These are phyloP conservation scores for Hypocryptadius cinnamomeus DNA, from an alignment of 2,113 vertebrate species.

Conservation along the genomic window DNA sequence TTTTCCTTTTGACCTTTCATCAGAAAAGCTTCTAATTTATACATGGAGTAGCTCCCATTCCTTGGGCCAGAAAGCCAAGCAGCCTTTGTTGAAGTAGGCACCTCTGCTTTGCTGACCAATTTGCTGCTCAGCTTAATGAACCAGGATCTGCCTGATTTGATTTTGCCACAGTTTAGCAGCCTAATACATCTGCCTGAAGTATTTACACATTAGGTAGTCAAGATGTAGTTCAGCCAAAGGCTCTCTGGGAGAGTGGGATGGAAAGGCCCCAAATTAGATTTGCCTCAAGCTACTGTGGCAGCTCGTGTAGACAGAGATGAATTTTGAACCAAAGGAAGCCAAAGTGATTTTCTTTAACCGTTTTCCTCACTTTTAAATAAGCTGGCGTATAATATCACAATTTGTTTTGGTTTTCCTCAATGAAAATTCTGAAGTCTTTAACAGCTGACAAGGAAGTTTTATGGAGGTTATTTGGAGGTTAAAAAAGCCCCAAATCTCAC, in stretches of 20 bases:
- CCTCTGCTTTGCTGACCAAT: not conserved
- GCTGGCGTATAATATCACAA: not conserved
- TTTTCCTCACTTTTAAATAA: slow-evolving; percentile 9
- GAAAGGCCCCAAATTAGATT: slow-evolving; percentile 20
- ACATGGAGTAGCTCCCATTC: not conserved
- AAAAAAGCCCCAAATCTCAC: not conserved
- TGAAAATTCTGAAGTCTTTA: not conserved
- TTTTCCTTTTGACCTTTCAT: not conserved
- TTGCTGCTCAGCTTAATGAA: not conserved
- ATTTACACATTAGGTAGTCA: not conserved
- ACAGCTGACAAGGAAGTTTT: not conserved
- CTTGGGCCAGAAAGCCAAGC: not conserved
- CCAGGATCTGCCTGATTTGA: not conserved
- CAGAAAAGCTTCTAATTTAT: not conserved
- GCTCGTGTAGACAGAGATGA: not conserved
- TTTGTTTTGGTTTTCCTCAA: slow-evolving; percentile 33
- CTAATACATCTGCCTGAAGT: not conserved
- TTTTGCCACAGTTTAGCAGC: slow-evolving; percentile 4
- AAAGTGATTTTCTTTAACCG: slow-evolving; percentile 9
- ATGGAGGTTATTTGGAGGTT: slow-evolving; percentile 2
- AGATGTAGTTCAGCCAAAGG: slow-evolving; percentile 19
- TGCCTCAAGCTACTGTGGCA: slow-evolving; percentile 1
- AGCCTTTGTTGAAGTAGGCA: not conserved
- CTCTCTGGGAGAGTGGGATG: not conserved
- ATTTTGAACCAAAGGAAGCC: slow-evolving; percentile 8